Evolutionary conservation across 2,888 invertebrate species (phyloP).

Genomic region (Ceraclea dissimilis): DNA sequence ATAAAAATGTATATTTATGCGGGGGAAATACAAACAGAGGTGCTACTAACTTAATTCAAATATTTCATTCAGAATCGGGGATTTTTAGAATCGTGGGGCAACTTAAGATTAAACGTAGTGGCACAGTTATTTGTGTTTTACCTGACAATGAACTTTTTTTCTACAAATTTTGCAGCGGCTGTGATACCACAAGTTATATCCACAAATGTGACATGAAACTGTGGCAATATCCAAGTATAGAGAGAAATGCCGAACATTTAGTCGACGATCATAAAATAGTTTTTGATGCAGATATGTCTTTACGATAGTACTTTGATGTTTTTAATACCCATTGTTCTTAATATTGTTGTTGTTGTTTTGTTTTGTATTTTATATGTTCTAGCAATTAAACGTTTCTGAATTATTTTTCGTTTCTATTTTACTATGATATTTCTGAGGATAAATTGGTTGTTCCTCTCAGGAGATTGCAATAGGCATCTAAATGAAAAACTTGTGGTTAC

Average conservation of each 20-base stretch:
- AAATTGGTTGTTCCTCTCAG: no score
- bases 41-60: background rate
- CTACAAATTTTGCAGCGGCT: background rate
- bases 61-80: constrained; percentile 1
- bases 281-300: background rate
- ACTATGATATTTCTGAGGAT: no score
- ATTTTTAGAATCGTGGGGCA: background rate
- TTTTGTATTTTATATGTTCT: no score
- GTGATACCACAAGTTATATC: background rate
- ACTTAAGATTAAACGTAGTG: constrained; percentile 5
- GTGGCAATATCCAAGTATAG: background rate
- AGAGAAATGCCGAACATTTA: background rate
- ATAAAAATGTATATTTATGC: constrained; percentile 7
- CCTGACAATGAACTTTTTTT: constrained; percentile 7
- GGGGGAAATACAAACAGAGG: constrained; percentile 4
- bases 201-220: background rate
- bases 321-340: no score
- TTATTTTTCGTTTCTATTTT: no score
- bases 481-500: no score
- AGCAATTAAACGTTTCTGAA: no score
- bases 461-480: no score
- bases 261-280: background rate
- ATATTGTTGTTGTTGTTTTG: no score
- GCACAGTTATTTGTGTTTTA: background rate
- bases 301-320: no score